Conservation (phyloP, 2,113 vertebrate genomes). For the Rhabdomys dilectus region DNA sequence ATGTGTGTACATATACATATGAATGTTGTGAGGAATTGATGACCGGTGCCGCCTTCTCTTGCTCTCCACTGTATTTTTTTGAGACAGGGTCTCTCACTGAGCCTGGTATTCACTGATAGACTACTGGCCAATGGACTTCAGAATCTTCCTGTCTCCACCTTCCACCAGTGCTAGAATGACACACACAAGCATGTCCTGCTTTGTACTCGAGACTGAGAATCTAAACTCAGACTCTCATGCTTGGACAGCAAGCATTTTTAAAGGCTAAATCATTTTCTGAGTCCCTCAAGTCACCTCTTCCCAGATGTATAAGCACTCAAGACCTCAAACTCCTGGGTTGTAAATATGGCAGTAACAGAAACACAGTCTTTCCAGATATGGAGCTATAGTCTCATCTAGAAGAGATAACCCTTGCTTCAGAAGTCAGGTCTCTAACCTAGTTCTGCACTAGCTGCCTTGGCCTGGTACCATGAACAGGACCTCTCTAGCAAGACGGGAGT, state of each 20-base stretch:
- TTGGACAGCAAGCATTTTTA: background rate
- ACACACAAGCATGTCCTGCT: background rate
- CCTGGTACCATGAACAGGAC: background rate
- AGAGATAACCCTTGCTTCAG: accelerated
- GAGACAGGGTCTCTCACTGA: background rate
- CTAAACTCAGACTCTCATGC: background rate
- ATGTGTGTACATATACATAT: background rate
- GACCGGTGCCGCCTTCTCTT: background rate
- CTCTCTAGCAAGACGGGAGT: background rate
- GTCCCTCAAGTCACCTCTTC: background rate
- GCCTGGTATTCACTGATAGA: background rate
- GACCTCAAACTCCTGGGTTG: background rate
- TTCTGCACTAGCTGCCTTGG: background rate
- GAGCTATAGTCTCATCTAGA: background rate
- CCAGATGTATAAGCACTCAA: background rate
- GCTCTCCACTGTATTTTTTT: background rate
- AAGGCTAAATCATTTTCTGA: background rate
- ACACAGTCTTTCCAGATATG: background rate
- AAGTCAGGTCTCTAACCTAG: background rate
- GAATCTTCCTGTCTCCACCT: background rate
- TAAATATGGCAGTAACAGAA: background rate
- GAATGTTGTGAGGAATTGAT: background rate
- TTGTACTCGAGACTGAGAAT: background rate
- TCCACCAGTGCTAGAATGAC: no score
- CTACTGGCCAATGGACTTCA: background rate